These are phyloP conservation scores for Drosophila borealis DNA, from an alignment of 2,888 invertebrate species.

Conservation along the genomic window DNA sequence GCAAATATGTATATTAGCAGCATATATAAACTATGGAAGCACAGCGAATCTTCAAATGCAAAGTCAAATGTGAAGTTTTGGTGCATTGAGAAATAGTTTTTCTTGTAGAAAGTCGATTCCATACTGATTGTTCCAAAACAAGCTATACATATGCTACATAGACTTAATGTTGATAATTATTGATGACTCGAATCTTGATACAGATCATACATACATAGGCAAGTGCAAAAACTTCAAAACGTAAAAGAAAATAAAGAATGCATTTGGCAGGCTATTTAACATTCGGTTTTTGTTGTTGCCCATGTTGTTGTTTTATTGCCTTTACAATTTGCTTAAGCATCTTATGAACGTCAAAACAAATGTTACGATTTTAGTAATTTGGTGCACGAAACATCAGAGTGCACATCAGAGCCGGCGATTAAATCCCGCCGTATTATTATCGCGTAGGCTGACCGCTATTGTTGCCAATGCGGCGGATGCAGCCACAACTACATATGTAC, in stretches of 20 bases:
- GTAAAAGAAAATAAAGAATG: neutral
- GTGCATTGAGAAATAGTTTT: too few species aligned
- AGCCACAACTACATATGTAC: conserved; percentile 39
- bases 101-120: too few species aligned
- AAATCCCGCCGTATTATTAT: conserved; percentile 59
- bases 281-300: neutral
- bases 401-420: conserved; percentile 12
- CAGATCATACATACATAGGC: neutral
- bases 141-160: too few species aligned
- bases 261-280: conserved; percentile 6
- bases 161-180: too few species aligned
- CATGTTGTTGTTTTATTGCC: conserved; percentile 10
- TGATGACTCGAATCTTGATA: too few species aligned
- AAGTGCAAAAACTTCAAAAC: neutral
- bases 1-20: too few species aligned
- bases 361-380: conserved; percentile 53
- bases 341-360: conserved; percentile 47
- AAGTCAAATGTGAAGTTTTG: too few species aligned
- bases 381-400: conserved; percentile 31
- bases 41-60: too few species aligned
- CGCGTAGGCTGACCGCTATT: conserved; percentile 55
- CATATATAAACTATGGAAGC: too few species aligned
- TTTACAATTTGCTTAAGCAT: conserved; percentile 43
- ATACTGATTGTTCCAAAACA: too few species aligned
- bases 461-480: conserved; percentile 28